These are phyloP conservation scores for Lemur catta DNA, from an alignment of 2,797 vertebrate genomes.

Conservation along the genomic window DNA sequence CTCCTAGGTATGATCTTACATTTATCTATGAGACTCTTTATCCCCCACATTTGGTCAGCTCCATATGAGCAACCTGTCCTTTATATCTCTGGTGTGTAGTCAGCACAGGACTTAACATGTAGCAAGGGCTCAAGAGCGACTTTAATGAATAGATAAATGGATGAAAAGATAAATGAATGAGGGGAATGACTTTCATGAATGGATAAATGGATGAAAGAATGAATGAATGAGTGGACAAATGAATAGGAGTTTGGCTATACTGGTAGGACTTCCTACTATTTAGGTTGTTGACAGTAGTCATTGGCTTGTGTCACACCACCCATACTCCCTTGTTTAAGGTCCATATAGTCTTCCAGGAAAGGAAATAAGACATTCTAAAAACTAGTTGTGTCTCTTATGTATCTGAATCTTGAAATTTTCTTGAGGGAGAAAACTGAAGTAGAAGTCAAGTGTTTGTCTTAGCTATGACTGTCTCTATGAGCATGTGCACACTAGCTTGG, in stretches of 20 bases:
- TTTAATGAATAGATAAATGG: not conserved
- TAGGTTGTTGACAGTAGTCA: not conserved
- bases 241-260: not conserved
- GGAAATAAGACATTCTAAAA: not conserved
- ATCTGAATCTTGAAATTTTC: not conserved
- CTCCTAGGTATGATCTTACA: not conserved
- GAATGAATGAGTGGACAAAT: not conserved
- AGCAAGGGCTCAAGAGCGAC: not conserved
- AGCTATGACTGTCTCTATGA: not conserved
- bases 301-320: not conserved
- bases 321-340: not conserved
- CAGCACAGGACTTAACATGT: not conserved
- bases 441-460: conserved; percentile 19
- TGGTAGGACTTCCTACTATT: not conserved
- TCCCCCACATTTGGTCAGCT: not conserved
- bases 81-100: not conserved
- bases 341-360: not conserved
- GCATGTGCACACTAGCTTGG: not conserved
- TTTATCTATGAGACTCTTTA: not conserved
- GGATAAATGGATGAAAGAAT: too few species aligned
- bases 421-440: not conserved
- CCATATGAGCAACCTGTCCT: not conserved
- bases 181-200: not conserved
- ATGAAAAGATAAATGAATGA: not conserved
- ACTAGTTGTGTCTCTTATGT: not conserved